Base-by-base conservation (phyloP, 2,888 invertebrate species). In the Conomelus anceps region DNA sequence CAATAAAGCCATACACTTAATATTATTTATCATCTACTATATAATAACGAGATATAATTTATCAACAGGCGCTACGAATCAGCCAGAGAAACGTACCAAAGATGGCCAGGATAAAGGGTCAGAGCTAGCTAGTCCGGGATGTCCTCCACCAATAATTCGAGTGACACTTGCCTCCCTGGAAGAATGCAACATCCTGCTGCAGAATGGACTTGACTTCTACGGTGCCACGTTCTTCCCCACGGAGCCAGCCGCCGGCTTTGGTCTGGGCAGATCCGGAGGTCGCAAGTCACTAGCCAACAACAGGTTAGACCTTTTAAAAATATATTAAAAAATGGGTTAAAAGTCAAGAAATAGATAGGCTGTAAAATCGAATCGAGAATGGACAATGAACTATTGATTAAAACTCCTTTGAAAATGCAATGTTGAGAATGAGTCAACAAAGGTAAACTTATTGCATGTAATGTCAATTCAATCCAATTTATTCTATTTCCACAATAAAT, bases 141-240 rank as follows among this genome's bases (percentile, higher is more conserved):
- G 93, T 7, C 95, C 96, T 90, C 95, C 96, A 13, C 92, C 93
- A 0, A 89, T 92, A 26, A 95, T 97, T 85, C 95, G 97, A 90
- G 95, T 97, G 89, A 97, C 97, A 0, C 93, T 97, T 91, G 97
- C 97, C 89, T 96, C 95, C 89, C 94, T 96, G 91, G 96, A 97
- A 91, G 97, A 97, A 92, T 96, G 96, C 91, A 96, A 96, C 93
- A 95, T 95, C 92, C 94, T 97, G 89, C 94, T 97, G 89, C 97
- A 97, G 93, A 97, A 97, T 92, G 97, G 97, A 0, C 94, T 97
- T 90, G 97, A 97, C 93, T 97, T 97, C 94, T 97, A 97, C 93
- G 97, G 97, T 22, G 97, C 97, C 86, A 97, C 97, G 23, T 97
- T 96, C 94, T 97, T 97, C 94, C 97, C 97, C 88, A 97, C 97